Evolutionary conservation across 2,113 vertebrate genomes (phyloP).

Genomic region (Dicerorhinus sumatrensis): DNA sequence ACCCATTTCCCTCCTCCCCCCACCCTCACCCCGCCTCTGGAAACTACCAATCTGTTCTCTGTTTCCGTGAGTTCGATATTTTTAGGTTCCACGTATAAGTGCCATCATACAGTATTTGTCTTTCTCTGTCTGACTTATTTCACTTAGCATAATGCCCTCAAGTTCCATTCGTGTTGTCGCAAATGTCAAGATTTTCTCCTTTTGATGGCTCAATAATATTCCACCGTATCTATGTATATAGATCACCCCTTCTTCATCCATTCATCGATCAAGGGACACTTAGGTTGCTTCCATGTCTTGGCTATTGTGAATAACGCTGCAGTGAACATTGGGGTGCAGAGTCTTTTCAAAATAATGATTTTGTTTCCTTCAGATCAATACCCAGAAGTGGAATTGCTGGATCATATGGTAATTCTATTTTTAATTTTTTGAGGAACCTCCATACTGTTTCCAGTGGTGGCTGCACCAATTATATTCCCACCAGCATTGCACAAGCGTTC

Average conservation of each 20-base stretch:
- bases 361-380: too few species aligned
- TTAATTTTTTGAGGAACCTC: neutral
- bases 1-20: neutral
- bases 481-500: accelerated
- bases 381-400: neutral
- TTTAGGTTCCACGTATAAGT: neutral
- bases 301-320: accelerated
- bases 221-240: neutral
- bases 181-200: too few species aligned
- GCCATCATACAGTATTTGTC: neutral
- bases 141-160: accelerated
- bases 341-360: accelerated
- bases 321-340: accelerated
- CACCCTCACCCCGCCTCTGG: neutral
- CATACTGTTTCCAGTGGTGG: accelerated
- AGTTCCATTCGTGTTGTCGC: accelerated
- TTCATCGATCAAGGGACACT: accelerated
- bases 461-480: accelerated
- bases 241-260: neutral
- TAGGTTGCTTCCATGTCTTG: accelerated
- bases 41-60: neutral
- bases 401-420: accelerated
- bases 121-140: neutral
- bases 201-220: accelerated
- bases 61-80: neutral